Base-by-base conservation (phyloP, 2,113 vertebrate genomes). In the Triplophysa siluroides region DNA sequence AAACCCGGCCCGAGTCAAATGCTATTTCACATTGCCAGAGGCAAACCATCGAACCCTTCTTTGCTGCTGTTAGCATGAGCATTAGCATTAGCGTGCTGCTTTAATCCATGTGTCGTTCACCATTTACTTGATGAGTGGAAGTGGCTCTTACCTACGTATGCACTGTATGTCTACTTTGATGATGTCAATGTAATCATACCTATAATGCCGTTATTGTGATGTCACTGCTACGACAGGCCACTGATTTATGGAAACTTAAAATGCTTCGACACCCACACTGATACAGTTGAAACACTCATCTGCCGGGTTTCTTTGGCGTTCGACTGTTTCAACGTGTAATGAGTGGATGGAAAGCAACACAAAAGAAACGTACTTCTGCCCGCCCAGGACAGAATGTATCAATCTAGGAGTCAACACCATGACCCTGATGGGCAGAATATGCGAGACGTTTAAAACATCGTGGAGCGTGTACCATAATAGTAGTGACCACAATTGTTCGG, bases 401-500 rank as follows among this genome's bases (percentile, higher is more conserved):
- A 89, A 89, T 90, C 88, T 89, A 88, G 87, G 78, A 90, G 90
- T 93, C 91, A 91, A 92, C 93, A 93, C 93, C 90, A 91, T 93
- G 92, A 92, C 92, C 92, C 92, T 90, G 93, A 94, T 92, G 92
- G 93, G 93, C 92, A 94, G 93, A 94, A 94, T 92, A 92, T 80
- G 91, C 90, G 89, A 92, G 84, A 94, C 91, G 91, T 88, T 94
- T 93, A 92, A 92, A 93, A 92, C 89, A 88, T 90, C 90, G 85
- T 87, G 90, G 88, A 91, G 93, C 92, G 93, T 93, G 96, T 96
- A 99, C 98, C 95, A 99, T 94, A 93, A 99, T 99, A 90, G 98
- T 99, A 88, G 98, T 99, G 90, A 99, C 98, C 87, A 99, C 96
- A 88, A 99, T 99, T 83, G 98, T 99, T 93, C 97, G 93, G 89